These are phyloP conservation scores for Protodeltote pygarga DNA, from an alignment of 2,888 invertebrate species.

Conservation along the genomic window DNA sequence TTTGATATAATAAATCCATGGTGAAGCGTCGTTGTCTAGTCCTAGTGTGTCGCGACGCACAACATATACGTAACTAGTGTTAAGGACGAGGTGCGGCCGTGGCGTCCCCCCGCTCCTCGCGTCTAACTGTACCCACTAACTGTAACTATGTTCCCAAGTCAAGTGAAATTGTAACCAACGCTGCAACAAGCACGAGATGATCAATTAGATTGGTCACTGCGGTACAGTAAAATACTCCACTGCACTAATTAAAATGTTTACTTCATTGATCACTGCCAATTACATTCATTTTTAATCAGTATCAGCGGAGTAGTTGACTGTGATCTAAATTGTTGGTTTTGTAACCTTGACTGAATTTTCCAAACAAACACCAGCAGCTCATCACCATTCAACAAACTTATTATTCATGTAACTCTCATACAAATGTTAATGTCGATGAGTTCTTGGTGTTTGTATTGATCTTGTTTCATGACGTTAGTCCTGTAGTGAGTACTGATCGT, in stretches of 20 bases:
- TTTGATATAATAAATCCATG: too few species aligned
- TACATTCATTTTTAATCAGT: conserved; percentile 33
- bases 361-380: conserved; percentile 29
- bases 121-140: conserved; percentile 17
- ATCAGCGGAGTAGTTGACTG: conserved; percentile 41
- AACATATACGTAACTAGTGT: conserved; percentile 82
- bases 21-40: conserved; percentile 69
- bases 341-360: conserved; percentile 12
- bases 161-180: conserved; percentile 5
- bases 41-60: conserved; percentile 72
- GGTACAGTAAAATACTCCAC: conserved; percentile 41
- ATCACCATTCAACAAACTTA: conserved; percentile 24
- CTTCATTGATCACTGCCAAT: conserved; percentile 50
- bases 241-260: conserved; percentile 30
- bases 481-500: conserved; percentile 36
- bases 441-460: conserved; percentile 27
- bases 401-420: too few species aligned
- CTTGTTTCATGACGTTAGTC: conserved; percentile 26
- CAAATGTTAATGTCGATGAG: conserved; percentile 34
- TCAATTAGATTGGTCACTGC: too few species aligned
- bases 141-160: conserved; percentile 7
- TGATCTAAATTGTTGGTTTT: conserved; percentile 30
- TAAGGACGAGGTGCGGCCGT: conserved; percentile 52
- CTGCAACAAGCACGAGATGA: too few species aligned
- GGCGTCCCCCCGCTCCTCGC: conserved; percentile 26